Percentiles rank a stretch among this genome's conserved stretches.
Evolutionary conservation across 1,140 invertebrate species (phyloP).

Genomic region (Muscidifurax raptorellus): DNA sequence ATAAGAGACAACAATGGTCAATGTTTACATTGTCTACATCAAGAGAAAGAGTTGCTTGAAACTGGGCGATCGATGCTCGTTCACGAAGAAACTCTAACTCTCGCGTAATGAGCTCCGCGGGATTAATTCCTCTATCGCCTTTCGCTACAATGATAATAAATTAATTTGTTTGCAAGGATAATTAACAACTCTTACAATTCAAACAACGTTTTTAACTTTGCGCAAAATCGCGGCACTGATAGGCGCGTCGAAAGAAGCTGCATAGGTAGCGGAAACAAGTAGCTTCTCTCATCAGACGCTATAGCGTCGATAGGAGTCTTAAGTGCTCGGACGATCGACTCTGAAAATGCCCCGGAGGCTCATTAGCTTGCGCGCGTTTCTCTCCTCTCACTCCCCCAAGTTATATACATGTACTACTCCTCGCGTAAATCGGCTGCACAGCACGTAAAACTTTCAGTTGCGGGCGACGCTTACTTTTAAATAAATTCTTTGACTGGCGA

Average conservation of each 20-base stretch:
- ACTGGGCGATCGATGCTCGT: background rate
- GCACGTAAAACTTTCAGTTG: slow-evolving; percentile 40
- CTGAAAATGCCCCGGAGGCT: slow-evolving; percentile 17
- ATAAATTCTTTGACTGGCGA: slow-evolving; percentile 41
- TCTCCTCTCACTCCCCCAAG: background rate
- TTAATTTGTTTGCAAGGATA: background rate
- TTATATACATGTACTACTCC: background rate
- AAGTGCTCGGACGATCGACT: slow-evolving; percentile 7
- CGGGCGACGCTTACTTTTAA: slow-evolving; percentile 35
- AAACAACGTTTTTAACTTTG: background rate
- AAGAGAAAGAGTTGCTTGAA: background rate
- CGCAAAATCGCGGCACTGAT: background rate
- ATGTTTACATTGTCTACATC: background rate
- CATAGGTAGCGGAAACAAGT: background rate
- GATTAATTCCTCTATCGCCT: background rate
- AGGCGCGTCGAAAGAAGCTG: background rate
- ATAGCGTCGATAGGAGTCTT: background rate
- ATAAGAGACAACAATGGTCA: background rate
- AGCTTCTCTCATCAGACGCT: background rate
- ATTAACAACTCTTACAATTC: background rate
- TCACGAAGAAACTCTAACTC: background rate
- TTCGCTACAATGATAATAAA: background rate
- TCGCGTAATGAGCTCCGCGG: background rate
- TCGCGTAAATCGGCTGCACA: slow-evolving; percentile 10
- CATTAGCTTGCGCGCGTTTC: slow-evolving; percentile 24